Conservation (phyloP, 2,113 vertebrate genomes). For the Hemiscyllium ocellatum region DNA sequence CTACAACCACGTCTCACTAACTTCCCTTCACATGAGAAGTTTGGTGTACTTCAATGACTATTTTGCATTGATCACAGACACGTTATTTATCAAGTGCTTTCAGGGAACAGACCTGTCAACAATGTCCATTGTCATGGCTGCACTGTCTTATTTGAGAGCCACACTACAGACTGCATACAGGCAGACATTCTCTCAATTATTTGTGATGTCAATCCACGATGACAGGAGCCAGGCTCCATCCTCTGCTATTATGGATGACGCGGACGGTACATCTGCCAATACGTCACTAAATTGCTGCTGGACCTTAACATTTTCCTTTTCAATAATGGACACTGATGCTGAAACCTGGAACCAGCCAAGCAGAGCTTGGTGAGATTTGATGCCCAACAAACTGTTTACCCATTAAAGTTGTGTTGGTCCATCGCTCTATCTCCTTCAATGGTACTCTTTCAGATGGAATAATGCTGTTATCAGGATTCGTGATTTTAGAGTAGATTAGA, state of each 20-base stretch:
- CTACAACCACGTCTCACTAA: not conserved
- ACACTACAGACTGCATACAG: not conserved
- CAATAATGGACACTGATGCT: not conserved
- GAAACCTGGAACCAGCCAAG: too few relatives aligned
- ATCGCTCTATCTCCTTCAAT: too few relatives aligned
- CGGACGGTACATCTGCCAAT: too few relatives aligned
- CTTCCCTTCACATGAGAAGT: too few relatives aligned
- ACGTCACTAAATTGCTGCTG: not conserved
- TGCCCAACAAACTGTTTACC: too few relatives aligned
- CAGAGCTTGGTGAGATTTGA: too few relatives aligned
- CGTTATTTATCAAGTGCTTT: not conserved
- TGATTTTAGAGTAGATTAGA: too few relatives aligned
- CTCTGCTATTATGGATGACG: not conserved
- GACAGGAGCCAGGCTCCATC: not conserved
- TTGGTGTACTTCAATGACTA: too few relatives aligned
- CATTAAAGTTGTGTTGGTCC: too few relatives aligned
- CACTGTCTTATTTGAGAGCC: not conserved
- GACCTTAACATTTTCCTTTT: not conserved
- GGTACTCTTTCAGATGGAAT: too few relatives aligned
- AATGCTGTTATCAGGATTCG: too few relatives aligned
- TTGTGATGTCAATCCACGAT: not conserved
- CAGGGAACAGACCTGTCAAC: not conserved
- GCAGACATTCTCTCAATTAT: not conserved
- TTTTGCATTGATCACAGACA: not conserved
- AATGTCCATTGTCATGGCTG: not conserved